Conservation (phyloP, 2,113 vertebrate species). For the Oreotrochilus melanogaster region DNA sequence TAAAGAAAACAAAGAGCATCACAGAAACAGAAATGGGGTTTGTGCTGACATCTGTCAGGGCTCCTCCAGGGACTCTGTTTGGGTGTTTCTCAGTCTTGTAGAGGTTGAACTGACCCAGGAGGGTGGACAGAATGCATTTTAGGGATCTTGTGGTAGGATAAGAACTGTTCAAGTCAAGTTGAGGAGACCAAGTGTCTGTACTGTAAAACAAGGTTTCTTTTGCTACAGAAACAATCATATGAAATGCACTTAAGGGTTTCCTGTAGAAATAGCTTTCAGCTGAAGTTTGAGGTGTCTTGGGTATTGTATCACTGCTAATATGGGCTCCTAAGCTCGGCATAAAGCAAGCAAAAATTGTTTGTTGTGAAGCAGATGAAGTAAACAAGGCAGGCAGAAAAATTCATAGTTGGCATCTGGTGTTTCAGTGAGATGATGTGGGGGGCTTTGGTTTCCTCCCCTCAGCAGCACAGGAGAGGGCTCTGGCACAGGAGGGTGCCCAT, state of each 20-base stretch:
- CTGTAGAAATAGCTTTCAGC: not conserved
- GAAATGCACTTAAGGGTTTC: not conserved
- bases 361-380: not conserved
- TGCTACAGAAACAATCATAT: not conserved
- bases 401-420: not conserved
- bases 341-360: not conserved
- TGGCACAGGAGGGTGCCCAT: accelerated
- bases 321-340: not conserved
- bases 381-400: not conserved
- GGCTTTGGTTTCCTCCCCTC: not conserved
- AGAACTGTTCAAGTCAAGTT: not conserved
- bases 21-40: not conserved
- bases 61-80: accelerated
- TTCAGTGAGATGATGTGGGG: not conserved
- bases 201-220: not conserved
- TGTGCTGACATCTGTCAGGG: accelerated
- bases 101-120: not conserved
- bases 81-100: not conserved
- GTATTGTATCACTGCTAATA: not conserved
- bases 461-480: accelerated
- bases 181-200: not conserved
- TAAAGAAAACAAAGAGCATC: not conserved
- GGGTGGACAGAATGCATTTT: not conserved
- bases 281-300: not conserved
- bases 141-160: not conserved